phyloP scores from a whole-genome alignment of 2,797 vertebrate genomes.

The Pelochelys cantorii region DNA sequence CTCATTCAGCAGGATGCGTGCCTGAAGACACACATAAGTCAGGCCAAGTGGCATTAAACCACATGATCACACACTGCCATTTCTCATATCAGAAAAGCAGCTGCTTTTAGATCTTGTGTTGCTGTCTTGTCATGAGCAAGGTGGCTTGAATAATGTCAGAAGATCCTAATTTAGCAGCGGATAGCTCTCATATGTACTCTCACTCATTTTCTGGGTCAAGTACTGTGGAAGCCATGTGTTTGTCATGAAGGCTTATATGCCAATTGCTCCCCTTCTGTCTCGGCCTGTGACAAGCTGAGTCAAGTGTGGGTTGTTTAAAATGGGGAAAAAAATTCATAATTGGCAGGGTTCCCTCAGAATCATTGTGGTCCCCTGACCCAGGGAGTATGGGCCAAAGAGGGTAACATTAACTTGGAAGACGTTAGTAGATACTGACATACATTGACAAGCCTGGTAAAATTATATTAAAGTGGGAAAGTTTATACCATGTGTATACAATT shows the following conservation, averaged over 20 bases:
- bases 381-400: neutral
- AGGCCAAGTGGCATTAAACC: neutral
- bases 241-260: neutral
- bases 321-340: neutral
- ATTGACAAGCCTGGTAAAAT: neutral
- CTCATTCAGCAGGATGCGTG: neutral
- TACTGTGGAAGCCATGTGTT: neutral
- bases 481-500: neutral
- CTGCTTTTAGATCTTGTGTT: neutral
- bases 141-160: neutral
- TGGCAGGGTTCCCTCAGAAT: rapidly evolving
- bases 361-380: rapidly evolving
- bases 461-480: slow-evolving; percentile 2
- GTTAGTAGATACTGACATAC: neutral
- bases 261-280: neutral
- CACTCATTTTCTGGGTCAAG: neutral
- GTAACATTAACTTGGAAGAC: neutral
- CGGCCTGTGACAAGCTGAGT: rapidly evolving
- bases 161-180: rapidly evolving
- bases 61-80: neutral
- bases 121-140: neutral
- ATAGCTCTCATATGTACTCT: neutral
- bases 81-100: neutral
- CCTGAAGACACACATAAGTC: slow-evolving; percentile 40
- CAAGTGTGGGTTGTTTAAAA: rapidly evolving